Conservation (phyloP, 1,140 invertebrate genomes). For the Callitettix versicolor region DNA sequence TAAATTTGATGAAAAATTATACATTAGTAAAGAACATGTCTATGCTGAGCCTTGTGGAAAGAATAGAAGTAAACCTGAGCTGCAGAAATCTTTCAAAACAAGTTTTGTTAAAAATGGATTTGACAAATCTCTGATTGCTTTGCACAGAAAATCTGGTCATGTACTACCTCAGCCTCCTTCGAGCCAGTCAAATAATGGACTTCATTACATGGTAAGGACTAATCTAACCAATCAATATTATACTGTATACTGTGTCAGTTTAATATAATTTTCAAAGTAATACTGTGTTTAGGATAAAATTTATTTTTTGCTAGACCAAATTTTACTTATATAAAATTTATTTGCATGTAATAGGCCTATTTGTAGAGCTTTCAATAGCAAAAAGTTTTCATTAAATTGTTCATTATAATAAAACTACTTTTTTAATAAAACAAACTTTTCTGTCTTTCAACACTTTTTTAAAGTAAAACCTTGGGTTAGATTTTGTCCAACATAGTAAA, state of each 20-base stretch:
- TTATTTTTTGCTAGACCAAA: no score
- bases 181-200: not conserved
- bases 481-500: no score
- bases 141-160: not conserved
- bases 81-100: not conserved
- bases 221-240: no score
- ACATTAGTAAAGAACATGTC: conserved; percentile 14
- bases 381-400: no score
- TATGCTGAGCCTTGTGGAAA: conserved; percentile 15
- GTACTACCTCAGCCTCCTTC: no score
- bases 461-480: not conserved
- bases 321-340: no score
- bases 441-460: not conserved
- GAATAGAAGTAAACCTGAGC: not conserved
- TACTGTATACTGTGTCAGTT: no score
- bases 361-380: no score
- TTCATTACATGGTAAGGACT: conserved; percentile 10
- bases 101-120: not conserved
- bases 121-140: not conserved
- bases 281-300: no score
- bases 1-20: conserved; percentile 1
- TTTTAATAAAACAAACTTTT: not conserved
- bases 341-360: no score
- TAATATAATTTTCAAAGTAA: no score
- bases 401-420: no score